Evolutionary conservation across 2,113 vertebrate genomes (phyloP), one percentile per base, ranked within the genome.

Genomic region (Triplophysa rosa): DNA sequence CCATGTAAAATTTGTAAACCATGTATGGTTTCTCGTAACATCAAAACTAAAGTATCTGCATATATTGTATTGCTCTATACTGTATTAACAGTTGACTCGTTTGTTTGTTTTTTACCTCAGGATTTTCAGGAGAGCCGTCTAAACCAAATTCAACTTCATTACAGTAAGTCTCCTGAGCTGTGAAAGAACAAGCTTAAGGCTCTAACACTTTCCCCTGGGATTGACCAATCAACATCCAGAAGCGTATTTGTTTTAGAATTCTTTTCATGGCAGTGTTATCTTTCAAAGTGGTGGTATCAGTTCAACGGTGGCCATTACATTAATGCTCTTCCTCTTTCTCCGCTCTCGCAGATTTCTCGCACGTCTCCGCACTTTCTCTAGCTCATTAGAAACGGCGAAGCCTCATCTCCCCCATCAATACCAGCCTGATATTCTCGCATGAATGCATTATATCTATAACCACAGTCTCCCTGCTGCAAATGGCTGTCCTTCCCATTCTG

Each of bases 351-450:
- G 56, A 61, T 77, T 11, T 64, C 58, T 56, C 73, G 16, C 24
- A 47, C 63, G 11, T 23, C 26, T 66, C 10, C 14, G 17, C 65
- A n/a, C 21, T 54, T 56, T 49, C 72, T 76, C 73, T 80, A 19
- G 77, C 74, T 80, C 37, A 76, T 83, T 79, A 83, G 47, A 66
- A 77, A 52, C 19, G 56, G 67, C 72, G 33, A 19, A 40, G 71
- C 49, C 40, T 83, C 82, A 77, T 83, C 56, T 21, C 54, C 63
- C 79, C 74, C 75, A 84, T 79, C 65, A 69, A 59, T 78, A 81
- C 17, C 0, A 59, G 47, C 6, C 54, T 65, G 75, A 78, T 54
- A 69, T 69, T 66, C 83, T 16, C 14, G 75, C 67, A 77, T 67
- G 59, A 84, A 78, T 69, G 49, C 33, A 24, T 78, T 56, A 78